Evolutionary conservation across 2,888 invertebrate genomes (phyloP).

Genomic region (Myathropa florea): DNA sequence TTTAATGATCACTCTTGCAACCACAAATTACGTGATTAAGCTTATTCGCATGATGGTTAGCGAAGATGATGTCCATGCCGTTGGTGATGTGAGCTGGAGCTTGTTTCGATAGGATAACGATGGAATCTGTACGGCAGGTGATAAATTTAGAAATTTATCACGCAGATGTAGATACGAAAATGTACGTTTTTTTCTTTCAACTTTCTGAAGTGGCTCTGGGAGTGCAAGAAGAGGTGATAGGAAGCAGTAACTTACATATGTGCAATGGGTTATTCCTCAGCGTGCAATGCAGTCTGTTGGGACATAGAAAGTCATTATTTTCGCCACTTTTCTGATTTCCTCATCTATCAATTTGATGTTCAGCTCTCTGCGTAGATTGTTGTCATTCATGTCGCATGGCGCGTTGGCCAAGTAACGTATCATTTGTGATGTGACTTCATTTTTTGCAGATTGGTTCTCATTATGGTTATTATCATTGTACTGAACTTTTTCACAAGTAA

Average conservation of each 20-base stretch:
- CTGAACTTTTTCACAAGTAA: no score
- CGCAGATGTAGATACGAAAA: constrained; percentile 32
- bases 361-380: no score
- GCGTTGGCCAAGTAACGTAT: no score
- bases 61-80: constrained; percentile 5
- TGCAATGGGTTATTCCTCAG: no score
- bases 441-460: no score
- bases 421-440: no score
- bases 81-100: neutral
- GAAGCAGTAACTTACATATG: neutral
- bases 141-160: constrained; percentile 33
- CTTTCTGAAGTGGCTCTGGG: neutral
- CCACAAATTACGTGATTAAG: constrained; percentile 38
- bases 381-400: no score
- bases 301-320: no score
- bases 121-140: constrained; percentile 10
- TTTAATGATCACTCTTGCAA: constrained; percentile 38
- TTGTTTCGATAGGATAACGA: neutral
- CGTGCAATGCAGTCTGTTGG: no score
- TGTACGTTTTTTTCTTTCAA: neutral
- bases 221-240: neutral
- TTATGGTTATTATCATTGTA: no score
- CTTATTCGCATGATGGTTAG: constrained; percentile 15
- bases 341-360: no score
- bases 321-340: no score